Evolutionary conservation across 2,888 invertebrate species (phyloP).

Genomic region (Anarsia innoxiella): DNA sequence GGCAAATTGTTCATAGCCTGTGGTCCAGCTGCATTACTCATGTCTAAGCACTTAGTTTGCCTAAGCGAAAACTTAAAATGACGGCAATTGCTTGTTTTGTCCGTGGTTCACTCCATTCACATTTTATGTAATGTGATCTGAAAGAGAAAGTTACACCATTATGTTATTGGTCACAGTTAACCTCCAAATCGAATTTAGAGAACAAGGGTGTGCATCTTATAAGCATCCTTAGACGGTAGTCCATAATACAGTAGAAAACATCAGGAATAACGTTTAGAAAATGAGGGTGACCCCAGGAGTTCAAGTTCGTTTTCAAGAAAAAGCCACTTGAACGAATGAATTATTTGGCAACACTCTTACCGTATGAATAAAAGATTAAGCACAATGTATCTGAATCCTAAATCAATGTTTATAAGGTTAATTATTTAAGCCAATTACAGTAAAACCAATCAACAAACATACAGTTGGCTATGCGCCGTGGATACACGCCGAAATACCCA

Average conservation of each 20-base stretch:
- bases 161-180: constrained; percentile 22
- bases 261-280: too few species aligned
- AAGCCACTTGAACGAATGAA: too few species aligned
- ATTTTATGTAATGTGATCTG: constrained; percentile 44
- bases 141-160: constrained; percentile 37
- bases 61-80: constrained; percentile 6
- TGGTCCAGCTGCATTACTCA: constrained; percentile 55
- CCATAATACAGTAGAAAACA: too few species aligned
- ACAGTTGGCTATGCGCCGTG: constrained; percentile 9
- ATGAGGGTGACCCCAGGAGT: too few species aligned
- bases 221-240: too few species aligned
- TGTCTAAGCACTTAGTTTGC: constrained; percentile 20
- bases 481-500: constrained; percentile 2
- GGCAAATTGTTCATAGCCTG: constrained; percentile 60
- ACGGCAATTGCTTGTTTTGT: constrained; percentile 9
- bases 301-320: too few species aligned
- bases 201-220: too few species aligned
- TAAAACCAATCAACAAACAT: constrained; percentile 16
- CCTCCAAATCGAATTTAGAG: constrained; percentile 39
- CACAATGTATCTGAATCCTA: too few species aligned
- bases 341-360: too few species aligned
- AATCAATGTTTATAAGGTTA: constrained; percentile 5
- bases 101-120: constrained; percentile 23
- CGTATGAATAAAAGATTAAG: too few species aligned
- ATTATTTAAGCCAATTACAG: constrained; percentile 12